A percentile compares a stretch with the other conserved stretches of the same genome.
Conservation (phyloP, 2,797 vertebrate species). For the Steatocranus sp. region DNA sequence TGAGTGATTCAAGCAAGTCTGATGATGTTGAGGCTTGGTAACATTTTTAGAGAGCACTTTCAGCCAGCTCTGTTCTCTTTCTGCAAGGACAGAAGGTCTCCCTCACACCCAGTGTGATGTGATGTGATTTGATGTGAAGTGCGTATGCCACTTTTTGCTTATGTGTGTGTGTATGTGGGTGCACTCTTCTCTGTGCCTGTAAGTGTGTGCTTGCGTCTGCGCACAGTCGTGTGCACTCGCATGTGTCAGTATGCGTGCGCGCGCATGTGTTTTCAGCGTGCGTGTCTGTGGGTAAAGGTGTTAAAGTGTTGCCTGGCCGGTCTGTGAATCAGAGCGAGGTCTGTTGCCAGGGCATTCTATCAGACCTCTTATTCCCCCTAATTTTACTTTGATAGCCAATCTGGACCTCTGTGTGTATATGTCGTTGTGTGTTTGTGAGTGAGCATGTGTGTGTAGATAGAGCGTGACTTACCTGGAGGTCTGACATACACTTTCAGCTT, state of each 20-base stretch:
- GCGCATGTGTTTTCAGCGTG: neutral
- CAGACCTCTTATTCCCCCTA: conserved; percentile 60
- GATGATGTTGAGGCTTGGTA: conserved; percentile 4
- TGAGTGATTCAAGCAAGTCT: neutral
- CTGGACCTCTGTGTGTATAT: conserved; percentile 32
- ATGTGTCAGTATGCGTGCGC: neutral
- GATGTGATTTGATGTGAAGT: conserved; percentile 66
- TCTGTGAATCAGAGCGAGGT: conserved; percentile 68
- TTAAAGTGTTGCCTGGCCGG: conserved; percentile 57
- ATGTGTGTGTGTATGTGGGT: conserved; percentile 12
- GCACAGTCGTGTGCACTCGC: neutral
- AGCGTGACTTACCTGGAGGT: conserved; percentile 77
- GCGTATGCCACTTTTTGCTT: conserved; percentile 47
- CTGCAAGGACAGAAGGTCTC: conserved; percentile 68
- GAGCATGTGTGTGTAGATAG: conserved; percentile 28
- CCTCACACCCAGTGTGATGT: conserved; percentile 56
- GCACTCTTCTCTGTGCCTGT: neutral
- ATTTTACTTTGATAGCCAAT: conserved; percentile 70
- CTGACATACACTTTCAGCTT: conserved; percentile 82
- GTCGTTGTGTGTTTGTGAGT: neutral
- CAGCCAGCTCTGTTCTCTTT: conserved; percentile 36
- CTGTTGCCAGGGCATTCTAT: conserved; percentile 59
- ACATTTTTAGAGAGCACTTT: conserved; percentile 50
- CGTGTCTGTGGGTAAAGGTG: conserved; percentile 39
- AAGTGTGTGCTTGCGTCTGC: neutral